Evolutionary conservation across 2,888 invertebrate genomes (phyloP), one percentile per base, ranked within the genome.

Genomic region (Automeris io): DNA sequence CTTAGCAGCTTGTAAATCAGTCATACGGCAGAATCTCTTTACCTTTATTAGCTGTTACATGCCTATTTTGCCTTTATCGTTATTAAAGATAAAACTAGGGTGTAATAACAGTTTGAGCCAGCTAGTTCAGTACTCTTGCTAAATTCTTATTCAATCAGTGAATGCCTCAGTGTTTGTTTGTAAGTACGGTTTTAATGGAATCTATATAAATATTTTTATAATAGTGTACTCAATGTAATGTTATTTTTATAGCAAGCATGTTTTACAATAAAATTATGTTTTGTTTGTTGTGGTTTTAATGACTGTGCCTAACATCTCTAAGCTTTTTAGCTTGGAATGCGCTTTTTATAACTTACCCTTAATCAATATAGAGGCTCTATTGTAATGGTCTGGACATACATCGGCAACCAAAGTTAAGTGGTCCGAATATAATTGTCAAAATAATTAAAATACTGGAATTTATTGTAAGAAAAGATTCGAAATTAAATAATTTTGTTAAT

Each of bases 201-300:
- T 64, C 63, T 71, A 69, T 54, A 58, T 61, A 56, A 49, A 59
- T 61, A 65, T 62, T 69, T 69, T 69, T 47, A 40, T 65, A 66
- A 56, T 16, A 46, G 47, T 61, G 44, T 64, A 64, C 61, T 67
- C 56, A 48, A 50, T 70, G 66, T 72, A 69, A 59, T 60, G 59
- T 62, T 51, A 54, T 70, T 66, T 71, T 72, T 66, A 59, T 59
- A 65, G 57, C 45, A 57, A 68, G 82, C 82, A 81, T 83, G 83
- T 80, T 74, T 63, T 70, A 70, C 65, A 82, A 82, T 82, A 83
- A 82, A 55, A 63, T 58, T 50, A 70, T 82, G 76, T 81, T 83
- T 82, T 83, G 82, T 85, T 83, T 74, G 78, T 74, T 72, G 80
- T 85, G 74, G 81, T 86, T 86, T 86, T 76, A 76, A 67, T 80